Evolutionary conservation across 2,113 vertebrate genomes (phyloP).

Genomic region (Stigmatopora nigra): DNA sequence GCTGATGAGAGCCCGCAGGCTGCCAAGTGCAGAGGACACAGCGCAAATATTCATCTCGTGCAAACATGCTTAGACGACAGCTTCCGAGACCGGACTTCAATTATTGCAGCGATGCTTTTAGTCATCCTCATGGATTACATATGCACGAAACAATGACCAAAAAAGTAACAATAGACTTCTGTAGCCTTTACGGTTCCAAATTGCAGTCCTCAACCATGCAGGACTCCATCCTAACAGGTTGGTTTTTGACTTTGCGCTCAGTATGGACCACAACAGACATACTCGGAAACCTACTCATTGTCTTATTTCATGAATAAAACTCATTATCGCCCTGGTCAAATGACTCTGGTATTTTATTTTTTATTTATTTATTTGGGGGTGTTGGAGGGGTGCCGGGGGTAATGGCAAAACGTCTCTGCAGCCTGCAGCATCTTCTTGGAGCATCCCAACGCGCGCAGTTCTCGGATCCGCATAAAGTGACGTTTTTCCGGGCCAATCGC

Average conservation of each 20-base stretch:
- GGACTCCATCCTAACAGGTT: slow-evolving; percentile 53
- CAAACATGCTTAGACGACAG: slow-evolving; percentile 51
- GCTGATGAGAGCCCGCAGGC: slow-evolving; percentile 47
- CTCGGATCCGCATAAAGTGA: slow-evolving; percentile 54
- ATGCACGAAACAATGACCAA: background rate
- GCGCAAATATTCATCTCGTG: slow-evolving; percentile 29
- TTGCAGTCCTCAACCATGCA: slow-evolving; percentile 43
- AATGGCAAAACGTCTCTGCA: slow-evolving; percentile 55
- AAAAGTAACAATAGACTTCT: background rate
- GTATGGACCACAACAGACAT: slow-evolving; percentile 15
- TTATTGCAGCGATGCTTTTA: slow-evolving; percentile 33
- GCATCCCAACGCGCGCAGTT: slow-evolving; percentile 47
- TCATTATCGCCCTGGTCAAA: slow-evolving; percentile 27
- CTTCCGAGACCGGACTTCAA: slow-evolving; percentile 37
- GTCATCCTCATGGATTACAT: slow-evolving; percentile 10
- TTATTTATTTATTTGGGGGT: background rate
- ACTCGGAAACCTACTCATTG: slow-evolving; percentile 9
- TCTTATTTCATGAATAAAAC: slow-evolving; percentile 13
- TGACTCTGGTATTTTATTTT: slow-evolving; percentile 1
- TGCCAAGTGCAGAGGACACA: slow-evolving; percentile 33
- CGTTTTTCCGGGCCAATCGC: slow-evolving; percentile 64
- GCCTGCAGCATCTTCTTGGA: slow-evolving; percentile 63
- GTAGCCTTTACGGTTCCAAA: slow-evolving; percentile 19
- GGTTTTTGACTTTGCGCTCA: slow-evolving; percentile 26
- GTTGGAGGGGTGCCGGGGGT: slow-evolving; percentile 4